Conservation (phyloP, 53 echinoderm and acorn worm genomes). For the Zoroaster sp. region DNA sequence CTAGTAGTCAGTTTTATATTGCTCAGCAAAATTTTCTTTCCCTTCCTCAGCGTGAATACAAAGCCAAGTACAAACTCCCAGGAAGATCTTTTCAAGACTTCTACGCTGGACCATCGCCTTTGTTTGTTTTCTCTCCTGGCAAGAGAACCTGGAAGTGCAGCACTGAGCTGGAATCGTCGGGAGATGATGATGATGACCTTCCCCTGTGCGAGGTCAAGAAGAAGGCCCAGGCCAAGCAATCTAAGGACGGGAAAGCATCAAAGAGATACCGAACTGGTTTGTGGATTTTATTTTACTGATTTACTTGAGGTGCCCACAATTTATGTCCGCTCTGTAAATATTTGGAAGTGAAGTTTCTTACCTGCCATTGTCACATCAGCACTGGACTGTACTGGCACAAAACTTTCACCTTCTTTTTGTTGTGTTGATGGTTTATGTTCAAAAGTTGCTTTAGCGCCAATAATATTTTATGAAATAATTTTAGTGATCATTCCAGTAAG, state of each 20-base stretch:
- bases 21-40: no score
- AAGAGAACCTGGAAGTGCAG: conserved; percentile 70
- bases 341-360: no score
- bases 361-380: no score
- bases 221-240: conserved; percentile 61
- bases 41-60: conserved; percentile 78
- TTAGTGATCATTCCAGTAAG: no score
- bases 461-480: no score
- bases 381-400: no score
- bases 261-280: background rate
- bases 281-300: background rate
- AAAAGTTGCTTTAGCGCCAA: no score
- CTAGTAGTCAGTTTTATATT: no score
- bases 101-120: conserved; percentile 80
- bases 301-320: background rate
- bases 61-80: conserved; percentile 64
- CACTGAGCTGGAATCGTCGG: conserved; percentile 35
- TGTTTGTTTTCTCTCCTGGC: conserved; percentile 75
- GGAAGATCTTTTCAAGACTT: conserved; percentile 69
- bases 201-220: conserved; percentile 85
- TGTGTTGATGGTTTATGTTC: no score
- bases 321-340: no score
- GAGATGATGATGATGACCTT: conserved; percentile 79
- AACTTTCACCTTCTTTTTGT: no score
- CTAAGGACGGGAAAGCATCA: background rate